Evolutionary conservation across 2,797 vertebrate species (phyloP).

Genomic region (Diceros bicornis): DNA sequence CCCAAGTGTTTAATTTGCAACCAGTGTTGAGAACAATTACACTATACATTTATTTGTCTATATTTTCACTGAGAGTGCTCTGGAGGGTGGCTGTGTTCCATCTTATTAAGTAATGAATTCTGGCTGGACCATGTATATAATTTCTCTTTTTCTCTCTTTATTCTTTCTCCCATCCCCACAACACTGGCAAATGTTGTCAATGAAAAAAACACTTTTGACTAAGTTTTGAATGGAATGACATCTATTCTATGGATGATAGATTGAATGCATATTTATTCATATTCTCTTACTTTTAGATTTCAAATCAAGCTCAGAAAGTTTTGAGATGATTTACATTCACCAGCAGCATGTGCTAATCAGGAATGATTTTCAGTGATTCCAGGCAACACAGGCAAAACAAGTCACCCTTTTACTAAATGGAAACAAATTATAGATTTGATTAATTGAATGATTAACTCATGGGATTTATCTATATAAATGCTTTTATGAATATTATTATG

Average conservation of each 20-base stretch:
- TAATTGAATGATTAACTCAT: conserved; percentile 18
- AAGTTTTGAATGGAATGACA: neutral
- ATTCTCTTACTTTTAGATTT: conserved; percentile 56
- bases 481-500: conserved; percentile 34
- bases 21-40: neutral
- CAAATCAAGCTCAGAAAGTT: conserved; percentile 34
- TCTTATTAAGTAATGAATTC: neutral
- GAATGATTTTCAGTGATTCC: neutral
- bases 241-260: neutral
- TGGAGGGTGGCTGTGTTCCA: neutral
- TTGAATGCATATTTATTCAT: neutral
- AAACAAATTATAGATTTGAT: conserved; percentile 41
- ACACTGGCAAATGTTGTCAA: neutral
- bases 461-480: neutral
- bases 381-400: neutral
- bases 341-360: neutral
- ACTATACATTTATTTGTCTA: neutral
- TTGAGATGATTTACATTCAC: neutral
- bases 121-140: neutral
- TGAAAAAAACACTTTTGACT: neutral
- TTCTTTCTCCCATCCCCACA: neutral
- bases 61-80: neutral
- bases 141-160: neutral
- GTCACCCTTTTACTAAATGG: neutral
- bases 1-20: conserved; percentile 37